Conservation (phyloP, 2,888 invertebrate genomes). For the Andrena haemorrhoa region DNA sequence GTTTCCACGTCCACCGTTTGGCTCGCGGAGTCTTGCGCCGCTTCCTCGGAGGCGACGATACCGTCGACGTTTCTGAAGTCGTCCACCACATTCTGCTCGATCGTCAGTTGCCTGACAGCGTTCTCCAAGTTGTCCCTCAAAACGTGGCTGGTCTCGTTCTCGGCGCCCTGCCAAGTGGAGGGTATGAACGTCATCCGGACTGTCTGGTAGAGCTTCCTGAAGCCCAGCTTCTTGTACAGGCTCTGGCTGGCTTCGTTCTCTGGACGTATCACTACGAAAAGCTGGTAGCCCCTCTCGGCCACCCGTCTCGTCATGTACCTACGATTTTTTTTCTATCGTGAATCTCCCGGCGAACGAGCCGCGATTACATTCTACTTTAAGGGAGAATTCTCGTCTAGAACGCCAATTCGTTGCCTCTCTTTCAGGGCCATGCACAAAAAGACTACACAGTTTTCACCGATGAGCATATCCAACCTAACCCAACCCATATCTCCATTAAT, state of each 20-base stretch:
- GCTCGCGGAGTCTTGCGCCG: conserved; percentile 12
- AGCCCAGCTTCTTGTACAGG: conserved; percentile 93
- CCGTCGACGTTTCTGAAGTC: conserved; percentile 71
- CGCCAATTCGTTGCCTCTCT: too few relatives aligned
- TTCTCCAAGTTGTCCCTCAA: conserved; percentile 78
- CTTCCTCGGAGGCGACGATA: conserved; percentile 57
- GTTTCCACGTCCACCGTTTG: neutral
- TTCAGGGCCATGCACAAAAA: too few relatives aligned
- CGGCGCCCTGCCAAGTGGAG: conserved; percentile 79
- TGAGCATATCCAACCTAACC: too few relatives aligned
- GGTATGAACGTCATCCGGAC: conserved; percentile 92
- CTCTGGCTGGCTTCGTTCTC: conserved; percentile 95
- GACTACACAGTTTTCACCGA: too few relatives aligned
- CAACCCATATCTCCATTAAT: too few relatives aligned
- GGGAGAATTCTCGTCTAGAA: too few relatives aligned
- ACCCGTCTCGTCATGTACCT: conserved; percentile 86
- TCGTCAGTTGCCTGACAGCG: conserved; percentile 75
- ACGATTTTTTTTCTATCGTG: conserved; percentile 28
- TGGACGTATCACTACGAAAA: conserved; percentile 94
- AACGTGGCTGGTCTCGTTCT: conserved; percentile 69
- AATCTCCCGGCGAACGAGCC: neutral
- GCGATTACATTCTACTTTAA: neutral
- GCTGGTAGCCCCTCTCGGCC: conserved; percentile 91
- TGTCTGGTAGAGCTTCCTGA: conserved; percentile 92
- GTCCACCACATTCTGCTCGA: conserved; percentile 76